These are phyloP conservation scores for Rhinichthys klamathensis DNA, from an alignment of 2,113 vertebrate species.

Conservation along the genomic window DNA sequence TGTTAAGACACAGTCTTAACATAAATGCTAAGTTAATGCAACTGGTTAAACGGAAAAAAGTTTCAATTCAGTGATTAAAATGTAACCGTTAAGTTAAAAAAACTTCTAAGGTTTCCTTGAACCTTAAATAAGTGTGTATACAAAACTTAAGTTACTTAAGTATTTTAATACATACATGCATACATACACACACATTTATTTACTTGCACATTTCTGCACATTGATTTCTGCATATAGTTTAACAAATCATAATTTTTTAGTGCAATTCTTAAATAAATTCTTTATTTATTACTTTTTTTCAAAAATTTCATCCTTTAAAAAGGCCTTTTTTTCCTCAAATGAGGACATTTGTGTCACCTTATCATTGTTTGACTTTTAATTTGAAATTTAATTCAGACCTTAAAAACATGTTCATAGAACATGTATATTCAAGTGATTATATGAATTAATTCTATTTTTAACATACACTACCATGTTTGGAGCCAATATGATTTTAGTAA, in stretches of 20 bases:
- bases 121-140: background rate
- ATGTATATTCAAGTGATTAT: background rate
- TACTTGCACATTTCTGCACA: no score
- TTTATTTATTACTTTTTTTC: no score
- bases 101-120: no score
- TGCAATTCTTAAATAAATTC: no score
- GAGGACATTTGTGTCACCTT: background rate
- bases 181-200: no score
- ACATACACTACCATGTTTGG: background rate
- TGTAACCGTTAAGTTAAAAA: no score
- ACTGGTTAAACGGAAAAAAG: background rate
- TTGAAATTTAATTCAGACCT: background rate
- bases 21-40: no score
- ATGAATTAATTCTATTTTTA: background rate
- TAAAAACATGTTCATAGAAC: background rate
- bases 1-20: no score
- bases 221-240: no score
- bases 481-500: background rate
- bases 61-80: background rate
- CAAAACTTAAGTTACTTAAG: background rate
- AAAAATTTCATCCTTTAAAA: background rate
- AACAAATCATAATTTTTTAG: no score
- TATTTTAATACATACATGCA: no score
- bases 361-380: background rate
- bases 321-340: background rate